A percentile compares a stretch with the other conserved stretches of the same genome.
phyloP scores from a whole-genome alignment of 2,113 vertebrate species.

The Dermatemys mawii region DNA sequence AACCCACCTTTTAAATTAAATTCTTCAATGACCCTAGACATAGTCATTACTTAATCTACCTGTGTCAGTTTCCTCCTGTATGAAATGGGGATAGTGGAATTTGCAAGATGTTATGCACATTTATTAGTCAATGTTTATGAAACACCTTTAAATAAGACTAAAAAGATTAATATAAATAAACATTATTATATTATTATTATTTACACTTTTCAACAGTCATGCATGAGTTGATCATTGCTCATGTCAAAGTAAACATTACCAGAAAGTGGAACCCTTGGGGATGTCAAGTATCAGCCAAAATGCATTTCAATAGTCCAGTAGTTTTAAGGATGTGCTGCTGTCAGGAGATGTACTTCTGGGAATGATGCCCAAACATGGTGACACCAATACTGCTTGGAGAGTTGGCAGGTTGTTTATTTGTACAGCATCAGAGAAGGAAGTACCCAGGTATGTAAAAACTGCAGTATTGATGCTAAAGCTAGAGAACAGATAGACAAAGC shows the following conservation, averaged over 20 bases:
- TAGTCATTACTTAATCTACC: background rate
- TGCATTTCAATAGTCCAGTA: background rate
- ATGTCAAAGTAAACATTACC: background rate
- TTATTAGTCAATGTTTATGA: background rate
- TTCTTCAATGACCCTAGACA: background rate
- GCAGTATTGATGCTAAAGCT: background rate
- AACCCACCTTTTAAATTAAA: background rate
- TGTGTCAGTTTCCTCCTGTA: background rate
- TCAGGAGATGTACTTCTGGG: background rate
- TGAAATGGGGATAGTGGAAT: background rate
- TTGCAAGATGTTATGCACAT: background rate
- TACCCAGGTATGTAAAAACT: background rate
- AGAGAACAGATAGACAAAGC: background rate
- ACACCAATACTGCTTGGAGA: background rate
- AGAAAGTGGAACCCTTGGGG: background rate
- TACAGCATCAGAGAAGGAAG: background rate
- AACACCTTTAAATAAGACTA: background rate
- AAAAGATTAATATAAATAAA: background rate
- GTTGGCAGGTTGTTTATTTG: background rate
- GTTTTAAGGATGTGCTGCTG: background rate
- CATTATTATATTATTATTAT: background rate
- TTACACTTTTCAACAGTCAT: background rate
- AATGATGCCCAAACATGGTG: fast-evolving
- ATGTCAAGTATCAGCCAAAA: background rate
- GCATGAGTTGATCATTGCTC: background rate